Percentiles rank a stretch among this genome's conserved stretches.
Evolutionary conservation across 2,113 vertebrate species (phyloP).

Genomic region (Chaetodon auriga): DNA sequence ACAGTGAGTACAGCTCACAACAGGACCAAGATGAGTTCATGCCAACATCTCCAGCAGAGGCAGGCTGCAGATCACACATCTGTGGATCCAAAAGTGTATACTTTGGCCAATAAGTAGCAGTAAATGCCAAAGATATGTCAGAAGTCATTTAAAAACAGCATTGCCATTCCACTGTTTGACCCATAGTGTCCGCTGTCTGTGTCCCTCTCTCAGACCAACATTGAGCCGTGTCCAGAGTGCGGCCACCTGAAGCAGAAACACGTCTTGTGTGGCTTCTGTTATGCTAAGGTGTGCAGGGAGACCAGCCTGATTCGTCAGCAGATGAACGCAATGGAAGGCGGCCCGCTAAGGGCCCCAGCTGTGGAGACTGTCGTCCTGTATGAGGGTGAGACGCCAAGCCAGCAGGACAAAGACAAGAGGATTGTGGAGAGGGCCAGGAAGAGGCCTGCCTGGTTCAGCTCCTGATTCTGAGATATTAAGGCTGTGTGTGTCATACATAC

Average conservation of each 20-base stretch:
- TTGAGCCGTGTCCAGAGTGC: slow-evolving; percentile 92
- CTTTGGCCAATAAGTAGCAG: not conserved
- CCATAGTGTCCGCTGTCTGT: not conserved
- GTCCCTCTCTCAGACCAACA: slow-evolving; percentile 86
- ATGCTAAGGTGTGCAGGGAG: slow-evolving; percentile 89
- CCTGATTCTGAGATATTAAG: slow-evolving; percentile 58
- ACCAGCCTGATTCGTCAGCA: slow-evolving; percentile 86
- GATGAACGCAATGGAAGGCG: slow-evolving; percentile 88
- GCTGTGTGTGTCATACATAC: not conserved
- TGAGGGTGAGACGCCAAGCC: slow-evolving; percentile 85
- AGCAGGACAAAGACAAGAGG: slow-evolving; percentile 88
- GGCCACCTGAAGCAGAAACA: slow-evolving; percentile 96
- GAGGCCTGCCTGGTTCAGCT: slow-evolving; percentile 92
- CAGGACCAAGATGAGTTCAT: too few relatives aligned
- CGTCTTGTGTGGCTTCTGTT: slow-evolving; percentile 92
- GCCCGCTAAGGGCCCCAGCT: slow-evolving; percentile 86
- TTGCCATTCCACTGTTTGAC: not conserved
- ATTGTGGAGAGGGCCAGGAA: slow-evolving; percentile 91
- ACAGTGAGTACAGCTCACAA: too few relatives aligned
- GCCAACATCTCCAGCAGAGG: too few relatives aligned
- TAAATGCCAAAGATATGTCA: not conserved
- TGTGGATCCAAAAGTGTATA: not conserved
- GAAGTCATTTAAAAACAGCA: not conserved
- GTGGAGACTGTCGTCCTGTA: slow-evolving; percentile 91
- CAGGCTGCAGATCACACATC: too few relatives aligned